Evolutionary conservation across 1,140 invertebrate species (phyloP).

Genomic region (Eubasilissa regina): DNA sequence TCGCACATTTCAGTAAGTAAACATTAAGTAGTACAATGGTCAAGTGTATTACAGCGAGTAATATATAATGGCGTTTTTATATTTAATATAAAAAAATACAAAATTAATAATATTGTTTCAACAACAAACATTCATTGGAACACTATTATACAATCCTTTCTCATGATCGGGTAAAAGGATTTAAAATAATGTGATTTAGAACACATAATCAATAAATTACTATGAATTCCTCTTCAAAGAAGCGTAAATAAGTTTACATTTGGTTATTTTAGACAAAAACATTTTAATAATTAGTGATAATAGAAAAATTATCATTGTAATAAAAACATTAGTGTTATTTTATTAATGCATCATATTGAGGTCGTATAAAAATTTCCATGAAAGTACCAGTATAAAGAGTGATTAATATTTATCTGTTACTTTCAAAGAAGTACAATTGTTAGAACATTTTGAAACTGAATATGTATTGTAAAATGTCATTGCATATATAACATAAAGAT

Average conservation of each 20-base stretch:
- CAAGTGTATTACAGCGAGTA: slow-evolving; percentile 17
- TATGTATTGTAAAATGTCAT: slow-evolving; percentile 8
- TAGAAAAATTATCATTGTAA: slow-evolving; percentile 44
- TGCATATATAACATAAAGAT: slow-evolving; percentile 32
- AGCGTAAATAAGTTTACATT: slow-evolving; percentile 37
- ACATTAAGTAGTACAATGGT: slow-evolving; percentile 14
- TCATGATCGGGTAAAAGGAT: slow-evolving; percentile 4
- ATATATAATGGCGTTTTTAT: slow-evolving; percentile 39
- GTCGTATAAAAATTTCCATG: slow-evolving; percentile 27
- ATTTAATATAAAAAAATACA: slow-evolving; percentile 48
- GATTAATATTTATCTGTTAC: background rate
- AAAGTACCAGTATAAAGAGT: background rate
- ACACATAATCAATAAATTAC: slow-evolving; percentile 34
- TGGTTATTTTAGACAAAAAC: slow-evolving; percentile 34
- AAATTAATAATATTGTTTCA: slow-evolving; percentile 42
- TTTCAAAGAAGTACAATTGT: slow-evolving; percentile 9
- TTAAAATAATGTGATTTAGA: slow-evolving; percentile 23
- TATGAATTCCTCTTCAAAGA: slow-evolving; percentile 35
- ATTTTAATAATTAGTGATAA: slow-evolving; percentile 44
- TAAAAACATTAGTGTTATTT: slow-evolving; percentile 44
- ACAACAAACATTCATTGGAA: slow-evolving; percentile 11
- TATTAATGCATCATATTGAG: slow-evolving; percentile 21
- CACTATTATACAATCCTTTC: slow-evolving; percentile 12
- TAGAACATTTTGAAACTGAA: background rate
- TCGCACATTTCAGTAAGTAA: slow-evolving; percentile 17